Base-by-base conservation (phyloP, 2,888 invertebrate genomes). In the Laspeyria flexula region DNA sequence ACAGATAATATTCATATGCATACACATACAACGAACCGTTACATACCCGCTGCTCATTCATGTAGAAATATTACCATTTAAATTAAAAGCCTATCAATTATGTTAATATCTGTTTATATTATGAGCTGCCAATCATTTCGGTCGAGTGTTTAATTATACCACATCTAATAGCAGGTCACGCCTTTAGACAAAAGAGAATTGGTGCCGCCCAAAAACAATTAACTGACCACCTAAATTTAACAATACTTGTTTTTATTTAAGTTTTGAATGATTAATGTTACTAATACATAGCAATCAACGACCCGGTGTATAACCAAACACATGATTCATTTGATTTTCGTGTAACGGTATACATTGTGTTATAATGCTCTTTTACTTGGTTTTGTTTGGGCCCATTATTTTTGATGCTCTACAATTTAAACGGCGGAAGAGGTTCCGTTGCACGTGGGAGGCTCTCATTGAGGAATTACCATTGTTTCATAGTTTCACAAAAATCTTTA, bases 391-490 rank as follows among this genome's bases (percentile, higher is more conserved):
- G 62, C 66, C 74, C 77, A 81, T 83, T 81, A 79, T 76, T 80
- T 85, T 83, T 75, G 77, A 79, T 77, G 81, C 74, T 81, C 79
- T 67, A 79, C 75, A 74, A 79, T 77, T 77, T 81, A 85, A 85
- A 79, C 79, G 76, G 81, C 84, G 86, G 88, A 86, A 83, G 81
- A 73, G 76, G 78, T 86, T 84, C 86, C 84, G 86, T 87, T 88
- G 85, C 66, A 65, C 76, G 84, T 83, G 84, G 77, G 83, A 85
- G 77, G 69, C 63, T 81, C 74, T 63, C 79, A 73, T 76, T 77
- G 77, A 74, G 65, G 65, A 18, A 75, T 73, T 70, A 75, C 80
- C 63, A 86, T 85, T 86, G 85, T 85, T 81, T 65, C 59, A 64
- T 62, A 54, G 59, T 59, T 73, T 73, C 69, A 70, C 67, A 31